A percentile compares a stretch with the other conserved stretches of the same genome.
These are phyloP conservation scores for Keiferia lycopersicella DNA, from an alignment of 2,888 invertebrate genomes.

Conservation along the genomic window DNA sequence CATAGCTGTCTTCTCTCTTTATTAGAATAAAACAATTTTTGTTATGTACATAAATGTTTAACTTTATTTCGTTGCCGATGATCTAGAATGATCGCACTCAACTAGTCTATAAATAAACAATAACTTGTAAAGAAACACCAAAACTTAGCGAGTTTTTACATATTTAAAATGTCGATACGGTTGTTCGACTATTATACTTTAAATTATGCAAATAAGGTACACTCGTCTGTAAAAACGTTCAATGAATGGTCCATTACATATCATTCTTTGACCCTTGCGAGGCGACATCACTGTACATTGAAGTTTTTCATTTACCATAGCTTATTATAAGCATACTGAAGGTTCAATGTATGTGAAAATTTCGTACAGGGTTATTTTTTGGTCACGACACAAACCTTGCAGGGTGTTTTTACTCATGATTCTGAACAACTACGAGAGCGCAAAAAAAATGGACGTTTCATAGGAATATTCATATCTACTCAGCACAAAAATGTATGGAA, in stretches of 20 bases:
- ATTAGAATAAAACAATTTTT: not conserved
- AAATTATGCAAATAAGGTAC: not conserved
- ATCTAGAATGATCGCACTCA: conserved; percentile 6
- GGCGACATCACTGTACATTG: not conserved
- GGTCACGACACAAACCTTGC: too few relatives aligned
- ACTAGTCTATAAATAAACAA: conserved; percentile 17
- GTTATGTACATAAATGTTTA: conserved; percentile 8
- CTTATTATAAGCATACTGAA: not conserved
- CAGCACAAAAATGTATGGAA: too few relatives aligned
- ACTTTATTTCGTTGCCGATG: conserved; percentile 12
- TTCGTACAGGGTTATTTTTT: too few relatives aligned
- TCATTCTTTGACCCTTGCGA: conserved; percentile 5
- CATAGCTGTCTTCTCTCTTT: not conserved
- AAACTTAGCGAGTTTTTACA: conserved; percentile 6
- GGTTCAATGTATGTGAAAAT: not conserved
- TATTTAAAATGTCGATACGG: not conserved
- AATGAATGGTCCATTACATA: not conserved
- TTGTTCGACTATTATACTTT: not conserved
- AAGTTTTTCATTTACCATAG: not conserved
- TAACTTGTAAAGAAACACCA: conserved; percentile 8
- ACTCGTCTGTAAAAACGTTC: conserved; percentile 1
- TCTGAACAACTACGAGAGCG: too few relatives aligned
- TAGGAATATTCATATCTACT: too few relatives aligned
- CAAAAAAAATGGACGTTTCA: too few relatives aligned
- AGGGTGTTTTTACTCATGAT: too few relatives aligned